Evolutionary conservation across 35 echinoderm and acorn worm species (phyloP).

Genomic region (Antedon bifida): DNA sequence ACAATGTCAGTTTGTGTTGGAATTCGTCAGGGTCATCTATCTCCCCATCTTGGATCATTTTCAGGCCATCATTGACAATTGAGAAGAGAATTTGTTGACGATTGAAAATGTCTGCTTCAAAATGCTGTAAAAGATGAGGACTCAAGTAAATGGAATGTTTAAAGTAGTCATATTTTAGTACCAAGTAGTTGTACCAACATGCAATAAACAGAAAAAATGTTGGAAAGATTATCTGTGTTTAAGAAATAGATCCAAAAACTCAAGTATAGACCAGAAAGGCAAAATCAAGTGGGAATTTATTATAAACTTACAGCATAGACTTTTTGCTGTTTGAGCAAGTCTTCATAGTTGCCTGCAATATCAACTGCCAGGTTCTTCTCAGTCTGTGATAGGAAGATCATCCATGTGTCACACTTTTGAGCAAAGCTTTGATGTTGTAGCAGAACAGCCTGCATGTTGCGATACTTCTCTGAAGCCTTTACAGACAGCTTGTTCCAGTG

Average conservation of each 20-base stretch:
- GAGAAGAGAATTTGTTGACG: slow-evolving; percentile 97
- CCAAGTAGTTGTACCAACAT: too few relatives aligned
- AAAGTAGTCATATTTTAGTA: too few relatives aligned
- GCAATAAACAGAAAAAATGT: too few relatives aligned
- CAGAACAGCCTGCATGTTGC: slow-evolving; percentile 59
- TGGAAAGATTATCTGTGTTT: too few relatives aligned
- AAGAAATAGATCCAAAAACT: too few relatives aligned
- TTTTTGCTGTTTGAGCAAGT: slow-evolving; percentile 84
- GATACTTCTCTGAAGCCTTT: slow-evolving; percentile 74
- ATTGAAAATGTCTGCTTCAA: slow-evolving; percentile 99
- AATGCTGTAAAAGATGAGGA: too few relatives aligned
- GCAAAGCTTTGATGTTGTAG: slow-evolving; percentile 91
- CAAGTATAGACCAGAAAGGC: too few relatives aligned
- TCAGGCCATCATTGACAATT: slow-evolving; percentile 95
- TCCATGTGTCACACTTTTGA: slow-evolving; percentile 89
- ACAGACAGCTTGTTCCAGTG: slow-evolving; percentile 60
- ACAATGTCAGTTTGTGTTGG: slow-evolving; percentile 63
- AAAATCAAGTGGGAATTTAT: background rate
- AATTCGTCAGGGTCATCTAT: slow-evolving; percentile 94
- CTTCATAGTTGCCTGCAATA: slow-evolving; percentile 85
- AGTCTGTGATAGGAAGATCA: slow-evolving; percentile 67
- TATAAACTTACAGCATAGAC: slow-evolving; percentile 86
- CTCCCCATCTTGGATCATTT: slow-evolving; percentile 80
- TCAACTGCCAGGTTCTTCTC: slow-evolving; percentile 75
- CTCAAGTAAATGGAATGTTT: too few relatives aligned